Conservation (phyloP, 1,140 invertebrate genomes). For the Zaprionus camerounensis region DNA sequence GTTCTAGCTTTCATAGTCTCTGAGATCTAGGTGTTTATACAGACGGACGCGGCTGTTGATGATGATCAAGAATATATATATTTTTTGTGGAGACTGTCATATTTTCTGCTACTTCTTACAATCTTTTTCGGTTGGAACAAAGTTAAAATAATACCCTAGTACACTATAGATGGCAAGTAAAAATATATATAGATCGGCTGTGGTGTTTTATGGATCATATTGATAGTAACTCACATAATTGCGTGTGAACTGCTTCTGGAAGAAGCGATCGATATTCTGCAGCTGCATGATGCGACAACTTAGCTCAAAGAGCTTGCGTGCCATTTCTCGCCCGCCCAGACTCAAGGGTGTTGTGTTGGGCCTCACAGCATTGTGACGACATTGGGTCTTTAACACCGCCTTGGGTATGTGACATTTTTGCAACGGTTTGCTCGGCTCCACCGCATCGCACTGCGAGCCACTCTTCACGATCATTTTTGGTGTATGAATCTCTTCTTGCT, state of each 20-base stretch:
- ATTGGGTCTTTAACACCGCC: conserved; percentile 7
- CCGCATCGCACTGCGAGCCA: background rate
- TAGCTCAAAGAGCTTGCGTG: conserved; percentile 51
- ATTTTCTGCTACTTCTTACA: no score
- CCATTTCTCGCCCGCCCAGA: conserved; percentile 46
- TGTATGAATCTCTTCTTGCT: background rate
- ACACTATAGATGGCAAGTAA: no score
- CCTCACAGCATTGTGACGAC: conserved; percentile 39
- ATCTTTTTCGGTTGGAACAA: no score
- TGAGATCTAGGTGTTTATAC: no score
- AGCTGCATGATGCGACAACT: conserved; percentile 63
- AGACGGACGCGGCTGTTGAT: no score
- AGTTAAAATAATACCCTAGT: no score
- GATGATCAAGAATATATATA: no score
- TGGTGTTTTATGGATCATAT: background rate
- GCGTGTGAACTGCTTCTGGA: conserved; percentile 72
- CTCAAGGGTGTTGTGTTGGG: conserved; percentile 27
- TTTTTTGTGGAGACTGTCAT: no score
- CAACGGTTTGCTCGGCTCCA: background rate
- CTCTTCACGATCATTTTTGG: background rate
- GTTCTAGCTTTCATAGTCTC: no score
- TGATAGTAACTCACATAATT: conserved; percentile 70
- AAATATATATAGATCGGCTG: no score
- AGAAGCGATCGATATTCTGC: conserved; percentile 64
- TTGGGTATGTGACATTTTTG: conserved; percentile 13